These are phyloP conservation scores for Masnerella sp. DNA, from an alignment of 2,888 invertebrate genomes.

Conservation along the genomic window DNA sequence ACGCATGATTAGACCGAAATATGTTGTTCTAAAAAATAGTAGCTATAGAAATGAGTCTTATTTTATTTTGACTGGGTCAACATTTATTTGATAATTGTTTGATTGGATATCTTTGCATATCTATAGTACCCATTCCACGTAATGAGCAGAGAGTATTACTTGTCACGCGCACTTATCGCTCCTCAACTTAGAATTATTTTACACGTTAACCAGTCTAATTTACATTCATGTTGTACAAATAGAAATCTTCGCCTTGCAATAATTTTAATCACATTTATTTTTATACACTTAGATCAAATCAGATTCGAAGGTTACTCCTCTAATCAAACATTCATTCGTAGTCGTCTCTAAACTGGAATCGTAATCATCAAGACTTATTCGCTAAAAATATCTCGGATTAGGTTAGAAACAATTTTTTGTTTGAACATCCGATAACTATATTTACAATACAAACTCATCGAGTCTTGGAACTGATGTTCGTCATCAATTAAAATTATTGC, in stretches of 20 bases:
- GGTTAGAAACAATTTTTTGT: no score
- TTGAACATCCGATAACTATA: no score
- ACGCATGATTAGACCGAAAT: slow-evolving; percentile 13
- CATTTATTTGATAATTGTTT: slow-evolving; percentile 14
- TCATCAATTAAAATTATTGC: slow-evolving; percentile 36
- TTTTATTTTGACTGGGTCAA: slow-evolving; percentile 19
- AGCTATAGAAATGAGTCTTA: slow-evolving; percentile 8
- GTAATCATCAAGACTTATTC: no score
- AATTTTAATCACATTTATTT: slow-evolving; percentile 10
- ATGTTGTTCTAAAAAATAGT: background rate
- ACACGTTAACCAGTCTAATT: slow-evolving; percentile 21
- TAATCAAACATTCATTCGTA: background rate
- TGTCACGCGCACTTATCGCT: slow-evolving; percentile 1
- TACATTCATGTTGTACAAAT: slow-evolving; percentile 23
- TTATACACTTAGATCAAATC: background rate
- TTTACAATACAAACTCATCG: background rate
- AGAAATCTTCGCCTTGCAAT: slow-evolving; percentile 25
- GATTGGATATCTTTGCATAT: slow-evolving; percentile 28
- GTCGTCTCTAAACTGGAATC: no score
- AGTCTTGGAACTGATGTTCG: no score
- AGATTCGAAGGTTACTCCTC: background rate
- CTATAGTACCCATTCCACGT: slow-evolving; percentile 12
- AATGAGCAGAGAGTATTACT: slow-evolving; percentile 16
- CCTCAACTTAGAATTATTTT: slow-evolving; percentile 8
- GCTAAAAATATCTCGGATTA: no score